Evolutionary conservation across 2,113 vertebrate genomes (phyloP).

Genomic region (Cyanoramphus novaezelandiae): DNA sequence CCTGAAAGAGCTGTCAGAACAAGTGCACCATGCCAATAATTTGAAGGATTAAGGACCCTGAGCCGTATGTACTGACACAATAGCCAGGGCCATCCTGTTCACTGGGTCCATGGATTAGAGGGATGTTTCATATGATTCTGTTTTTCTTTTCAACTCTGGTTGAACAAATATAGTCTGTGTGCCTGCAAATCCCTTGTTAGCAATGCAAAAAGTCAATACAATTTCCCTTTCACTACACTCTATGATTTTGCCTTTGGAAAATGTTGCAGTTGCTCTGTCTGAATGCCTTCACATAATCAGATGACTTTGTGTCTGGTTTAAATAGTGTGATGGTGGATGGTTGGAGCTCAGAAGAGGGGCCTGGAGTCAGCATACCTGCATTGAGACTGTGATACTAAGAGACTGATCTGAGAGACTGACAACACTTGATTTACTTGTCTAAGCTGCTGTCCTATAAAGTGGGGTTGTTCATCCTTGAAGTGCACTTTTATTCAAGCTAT

Average conservation of each 20-base stretch:
- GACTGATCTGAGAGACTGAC: not conserved
- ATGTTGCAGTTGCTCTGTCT: conserved; percentile 49
- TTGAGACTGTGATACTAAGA: not conserved
- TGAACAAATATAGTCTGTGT: conserved; percentile 53
- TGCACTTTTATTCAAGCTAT: not conserved
- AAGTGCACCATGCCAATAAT: conserved; percentile 63
- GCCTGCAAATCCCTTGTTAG: conserved; percentile 58
- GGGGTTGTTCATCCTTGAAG: not conserved
- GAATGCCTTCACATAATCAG: conserved; percentile 44
- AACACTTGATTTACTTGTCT: not conserved
- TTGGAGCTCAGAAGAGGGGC: not conserved
- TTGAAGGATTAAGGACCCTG: conserved; percentile 64
- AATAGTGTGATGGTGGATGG: not conserved
- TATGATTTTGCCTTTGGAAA: conserved; percentile 55
- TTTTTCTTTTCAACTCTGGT: conserved; percentile 54
- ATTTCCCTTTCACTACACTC: conserved; percentile 45
- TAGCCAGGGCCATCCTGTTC: conserved; percentile 34
- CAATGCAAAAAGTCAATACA: conserved; percentile 32
- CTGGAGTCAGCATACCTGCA: not conserved
- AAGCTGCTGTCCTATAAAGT: not conserved
- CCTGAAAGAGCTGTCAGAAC: conserved; percentile 58
- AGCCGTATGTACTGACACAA: conserved; percentile 38
- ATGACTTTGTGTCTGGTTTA: conserved; percentile 48
- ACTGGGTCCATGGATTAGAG: conserved; percentile 59
- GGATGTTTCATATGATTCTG: conserved; percentile 60